Conservation (phyloP, 2,888 invertebrate genomes). For the Watsonalla binaria region DNA sequence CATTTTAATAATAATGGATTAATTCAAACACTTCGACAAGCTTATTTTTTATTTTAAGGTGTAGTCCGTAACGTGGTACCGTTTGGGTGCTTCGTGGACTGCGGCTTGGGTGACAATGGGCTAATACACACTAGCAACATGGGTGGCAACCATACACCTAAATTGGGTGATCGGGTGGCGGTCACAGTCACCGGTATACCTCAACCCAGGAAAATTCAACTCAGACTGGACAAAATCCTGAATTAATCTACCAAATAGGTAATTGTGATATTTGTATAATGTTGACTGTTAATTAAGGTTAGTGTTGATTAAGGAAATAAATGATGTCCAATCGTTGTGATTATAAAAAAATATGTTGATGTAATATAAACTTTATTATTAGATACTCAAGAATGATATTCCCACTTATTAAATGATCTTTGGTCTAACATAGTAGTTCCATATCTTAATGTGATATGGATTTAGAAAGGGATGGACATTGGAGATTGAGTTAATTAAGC, state of each 20-base stretch:
- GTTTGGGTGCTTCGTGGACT: constrained; percentile 95
- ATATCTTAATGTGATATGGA: too few species aligned
- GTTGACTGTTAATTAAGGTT: not conserved
- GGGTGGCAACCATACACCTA: constrained; percentile 70
- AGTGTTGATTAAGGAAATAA: not conserved
- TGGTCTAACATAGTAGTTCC: too few species aligned
- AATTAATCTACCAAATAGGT: constrained; percentile 34
- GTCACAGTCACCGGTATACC: constrained; percentile 81
- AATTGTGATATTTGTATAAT: constrained; percentile 7
- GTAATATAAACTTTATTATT: not conserved
- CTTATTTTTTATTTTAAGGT: constrained; percentile 65
- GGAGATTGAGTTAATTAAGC: constrained; percentile 38
- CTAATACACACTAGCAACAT: constrained; percentile 83
- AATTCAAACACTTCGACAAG: too few species aligned
- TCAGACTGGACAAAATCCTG: constrained; percentile 69
- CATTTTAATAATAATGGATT: too few species aligned
- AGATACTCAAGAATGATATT: not conserved
- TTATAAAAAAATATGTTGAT: too few species aligned
- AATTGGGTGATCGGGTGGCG: constrained; percentile 83
- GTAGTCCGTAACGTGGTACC: constrained; percentile 90
- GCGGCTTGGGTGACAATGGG: constrained; percentile 85
- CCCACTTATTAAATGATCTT: too few species aligned
- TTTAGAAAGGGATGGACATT: not conserved
- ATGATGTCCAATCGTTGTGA: not conserved
- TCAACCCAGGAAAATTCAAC: constrained; percentile 76